Conservation (phyloP, 2,888 invertebrate genomes). For the Noctua pronuba region DNA sequence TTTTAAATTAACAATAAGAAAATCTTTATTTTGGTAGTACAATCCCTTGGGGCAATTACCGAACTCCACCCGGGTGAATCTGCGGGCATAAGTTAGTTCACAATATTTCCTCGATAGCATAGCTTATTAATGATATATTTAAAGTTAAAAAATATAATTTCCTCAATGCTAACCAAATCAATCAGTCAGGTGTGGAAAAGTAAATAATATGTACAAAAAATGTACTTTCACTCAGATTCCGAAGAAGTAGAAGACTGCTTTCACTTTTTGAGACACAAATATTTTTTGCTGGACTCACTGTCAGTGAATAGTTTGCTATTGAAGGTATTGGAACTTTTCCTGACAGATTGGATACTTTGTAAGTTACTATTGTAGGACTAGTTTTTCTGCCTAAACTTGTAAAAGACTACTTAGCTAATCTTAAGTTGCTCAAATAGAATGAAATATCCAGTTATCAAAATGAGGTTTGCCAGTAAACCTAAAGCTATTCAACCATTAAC, state of each 20-base stretch:
- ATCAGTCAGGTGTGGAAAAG: constrained; percentile 19
- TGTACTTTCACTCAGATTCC: constrained; percentile 20
- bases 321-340: neutral
- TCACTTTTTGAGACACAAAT: constrained; percentile 10
- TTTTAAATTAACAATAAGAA: no score
- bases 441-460: neutral
- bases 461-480: neutral
- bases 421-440: neutral
- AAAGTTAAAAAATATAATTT: neutral
- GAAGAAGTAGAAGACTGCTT: neutral
- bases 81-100: neutral
- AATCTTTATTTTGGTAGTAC: no score
- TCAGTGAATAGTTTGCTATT: neutral
- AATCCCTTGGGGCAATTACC: neutral
- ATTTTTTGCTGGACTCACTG: neutral
- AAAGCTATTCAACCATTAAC: neutral
- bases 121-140: neutral
- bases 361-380: neutral
- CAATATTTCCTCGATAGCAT: neutral
- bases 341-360: neutral
- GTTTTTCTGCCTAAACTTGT: neutral
- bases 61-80: neutral
- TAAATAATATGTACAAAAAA: constrained; percentile 18
- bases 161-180: neutral
- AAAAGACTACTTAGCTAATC: no score